Evolutionary conservation across 2,113 vertebrate species (phyloP).

Genomic region (Syrrhaptes paradoxus): DNA sequence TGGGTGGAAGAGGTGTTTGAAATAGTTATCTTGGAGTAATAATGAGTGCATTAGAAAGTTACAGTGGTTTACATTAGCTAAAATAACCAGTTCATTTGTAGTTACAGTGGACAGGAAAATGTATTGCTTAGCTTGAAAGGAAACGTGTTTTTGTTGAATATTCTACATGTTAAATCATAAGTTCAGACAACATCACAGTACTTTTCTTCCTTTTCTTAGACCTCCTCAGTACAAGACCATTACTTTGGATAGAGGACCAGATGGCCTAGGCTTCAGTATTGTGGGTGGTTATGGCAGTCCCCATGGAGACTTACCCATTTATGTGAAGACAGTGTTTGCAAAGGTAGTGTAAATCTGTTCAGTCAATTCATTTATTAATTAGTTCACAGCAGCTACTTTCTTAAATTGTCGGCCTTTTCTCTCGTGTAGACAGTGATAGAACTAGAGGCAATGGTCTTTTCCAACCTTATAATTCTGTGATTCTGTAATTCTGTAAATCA

Average conservation of each 20-base stretch:
- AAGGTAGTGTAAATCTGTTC: conserved; percentile 80
- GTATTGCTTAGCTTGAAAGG: not conserved
- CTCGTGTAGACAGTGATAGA: too few species aligned
- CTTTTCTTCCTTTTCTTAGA: conserved; percentile 62
- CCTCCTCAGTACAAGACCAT: conserved; percentile 95
- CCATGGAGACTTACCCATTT: conserved; percentile 96
- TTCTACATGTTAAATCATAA: not conserved
- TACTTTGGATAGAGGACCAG: conserved; percentile 89
- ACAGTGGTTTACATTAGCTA: not conserved
- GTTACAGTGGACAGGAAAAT: not conserved
- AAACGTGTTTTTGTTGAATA: not conserved
- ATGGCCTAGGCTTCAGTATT: conserved; percentile 97
- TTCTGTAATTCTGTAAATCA: too few species aligned
- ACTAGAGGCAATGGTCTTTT: too few species aligned
- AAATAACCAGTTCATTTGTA: not conserved
- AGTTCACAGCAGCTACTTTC: conserved; percentile 22
- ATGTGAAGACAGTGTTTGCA: conserved; percentile 95
- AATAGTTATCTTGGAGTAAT: not conserved
- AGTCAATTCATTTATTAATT: not conserved
- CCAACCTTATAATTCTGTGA: too few species aligned
- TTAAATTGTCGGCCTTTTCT: too few species aligned
- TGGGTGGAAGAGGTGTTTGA: not conserved
- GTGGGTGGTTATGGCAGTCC: conserved; percentile 95
- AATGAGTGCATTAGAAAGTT: not conserved
- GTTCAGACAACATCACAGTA: not conserved